These are phyloP conservation scores for Plectrocnemia conspersa DNA, from an alignment of 1,140 invertebrate genomes.

Conservation along the genomic window DNA sequence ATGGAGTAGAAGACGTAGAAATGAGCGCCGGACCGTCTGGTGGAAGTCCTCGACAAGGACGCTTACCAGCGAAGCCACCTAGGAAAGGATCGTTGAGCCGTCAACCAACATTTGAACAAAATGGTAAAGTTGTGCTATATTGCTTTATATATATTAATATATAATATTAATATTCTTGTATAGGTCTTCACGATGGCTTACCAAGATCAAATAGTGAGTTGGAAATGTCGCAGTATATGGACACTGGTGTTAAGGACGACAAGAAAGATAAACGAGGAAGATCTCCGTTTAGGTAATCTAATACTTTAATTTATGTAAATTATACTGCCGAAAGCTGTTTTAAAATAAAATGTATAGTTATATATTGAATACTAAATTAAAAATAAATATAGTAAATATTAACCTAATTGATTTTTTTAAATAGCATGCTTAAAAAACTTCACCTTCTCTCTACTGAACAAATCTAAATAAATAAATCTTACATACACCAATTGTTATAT, in stretches of 20 bases:
- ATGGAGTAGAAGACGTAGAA: constrained; percentile 68
- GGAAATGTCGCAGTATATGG: constrained; percentile 63
- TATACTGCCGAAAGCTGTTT: not conserved
- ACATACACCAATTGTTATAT: too few relatives aligned
- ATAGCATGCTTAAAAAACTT: too few relatives aligned
- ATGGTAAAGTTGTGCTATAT: constrained; percentile 2
- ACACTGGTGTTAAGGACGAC: constrained; percentile 57
- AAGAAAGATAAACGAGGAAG: constrained; percentile 80
- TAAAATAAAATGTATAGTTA: constrained; percentile 3
- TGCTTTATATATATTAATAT: not conserved
- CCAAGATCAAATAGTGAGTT: constrained; percentile 69
- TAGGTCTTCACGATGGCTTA: constrained; percentile 53
- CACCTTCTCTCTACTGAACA: too few relatives aligned
- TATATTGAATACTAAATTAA: too few relatives aligned
- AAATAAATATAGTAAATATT: too few relatives aligned
- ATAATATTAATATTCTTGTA: constrained; percentile 32
- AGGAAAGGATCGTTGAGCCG: constrained; percentile 69
- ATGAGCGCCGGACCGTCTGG: constrained; percentile 32
- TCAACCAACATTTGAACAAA: constrained; percentile 22
- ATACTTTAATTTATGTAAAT: not conserved
- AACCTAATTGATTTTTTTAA: too few relatives aligned
- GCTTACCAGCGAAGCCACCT: constrained; percentile 64
- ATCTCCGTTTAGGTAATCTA: constrained; percentile 79
- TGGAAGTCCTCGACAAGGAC: constrained; percentile 47
- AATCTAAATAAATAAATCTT: too few relatives aligned